Percentiles rank a stretch among this genome's conserved stretches.
Conservation (phyloP, 1,140 invertebrate species). For the Vollenhovia emeryi region DNA sequence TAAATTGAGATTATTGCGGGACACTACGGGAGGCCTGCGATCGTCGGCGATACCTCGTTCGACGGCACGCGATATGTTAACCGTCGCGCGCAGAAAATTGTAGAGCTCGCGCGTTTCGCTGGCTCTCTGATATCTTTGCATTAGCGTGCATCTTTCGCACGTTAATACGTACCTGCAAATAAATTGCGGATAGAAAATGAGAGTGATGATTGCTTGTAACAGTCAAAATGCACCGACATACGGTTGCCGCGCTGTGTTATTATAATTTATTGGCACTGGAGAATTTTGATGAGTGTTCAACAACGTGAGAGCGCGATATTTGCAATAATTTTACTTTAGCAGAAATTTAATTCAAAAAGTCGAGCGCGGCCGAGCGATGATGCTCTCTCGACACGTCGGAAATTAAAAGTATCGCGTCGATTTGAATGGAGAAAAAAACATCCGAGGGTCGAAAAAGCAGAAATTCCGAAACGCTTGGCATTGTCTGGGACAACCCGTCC, state of each 20-base stretch:
- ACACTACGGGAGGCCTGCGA: constrained; percentile 17
- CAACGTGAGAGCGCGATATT: background rate
- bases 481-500: background rate
- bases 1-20: constrained; percentile 50
- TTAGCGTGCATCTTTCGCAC: background rate
- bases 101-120: background rate
- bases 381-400: background rate
- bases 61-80: background rate
- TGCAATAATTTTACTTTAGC: background rate
- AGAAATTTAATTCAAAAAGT: constrained; percentile 5
- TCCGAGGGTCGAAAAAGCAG: background rate
- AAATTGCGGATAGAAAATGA: background rate
- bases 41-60: background rate
- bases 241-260: background rate
- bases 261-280: too few relatives aligned
- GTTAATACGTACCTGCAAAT: background rate
- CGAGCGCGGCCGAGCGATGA: background rate
- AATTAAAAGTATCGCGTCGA: background rate
- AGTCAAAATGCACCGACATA: background rate
- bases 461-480: background rate
- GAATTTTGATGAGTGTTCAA: background rate
- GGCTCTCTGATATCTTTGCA: background rate
- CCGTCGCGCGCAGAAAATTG: constrained; percentile 1
- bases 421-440: background rate
- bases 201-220: background rate